Conservation (phyloP, 2,797 vertebrate genomes). For the Sebastiscus albofasciatus region DNA sequence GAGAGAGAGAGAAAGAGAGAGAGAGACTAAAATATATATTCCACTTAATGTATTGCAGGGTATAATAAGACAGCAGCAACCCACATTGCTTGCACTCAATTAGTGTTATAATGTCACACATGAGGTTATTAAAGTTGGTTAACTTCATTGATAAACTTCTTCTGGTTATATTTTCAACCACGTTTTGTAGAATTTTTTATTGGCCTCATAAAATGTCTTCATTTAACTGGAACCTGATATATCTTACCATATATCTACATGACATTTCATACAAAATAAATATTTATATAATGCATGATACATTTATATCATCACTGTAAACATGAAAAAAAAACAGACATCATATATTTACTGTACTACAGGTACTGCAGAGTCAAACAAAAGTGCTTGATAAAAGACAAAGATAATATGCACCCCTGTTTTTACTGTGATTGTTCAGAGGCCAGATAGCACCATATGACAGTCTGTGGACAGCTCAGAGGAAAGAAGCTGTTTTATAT, state of each 20-base stretch:
- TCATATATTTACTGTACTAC: conserved; percentile 73
- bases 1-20: conserved; percentile 34
- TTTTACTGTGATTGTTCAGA: conserved; percentile 75
- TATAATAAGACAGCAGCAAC: conserved; percentile 75
- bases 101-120: conserved; percentile 74
- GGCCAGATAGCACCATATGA: conserved; percentile 74
- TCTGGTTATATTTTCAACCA: conserved; percentile 54
- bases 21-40: conserved; percentile 66
- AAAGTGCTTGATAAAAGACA: conserved; percentile 74
- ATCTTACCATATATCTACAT: conserved; percentile 66
- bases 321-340: conserved; percentile 76
- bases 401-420: conserved; percentile 61
- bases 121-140: conserved; percentile 62
- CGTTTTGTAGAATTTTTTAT: conserved; percentile 43
- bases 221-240: conserved; percentile 67
- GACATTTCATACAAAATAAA: conserved; percentile 79
- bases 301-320: conserved; percentile 80
- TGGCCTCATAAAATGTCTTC: conserved; percentile 46
- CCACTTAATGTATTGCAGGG: conserved; percentile 70
- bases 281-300: conserved; percentile 75
- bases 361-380: conserved; percentile 68
- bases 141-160: conserved; percentile 55
- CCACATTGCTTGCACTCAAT: conserved; percentile 67
- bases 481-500: conserved; percentile 53
- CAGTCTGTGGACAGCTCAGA: conserved; percentile 56